Conservation (phyloP, 2,113 vertebrate species). For the Cavia aperea region DNA sequence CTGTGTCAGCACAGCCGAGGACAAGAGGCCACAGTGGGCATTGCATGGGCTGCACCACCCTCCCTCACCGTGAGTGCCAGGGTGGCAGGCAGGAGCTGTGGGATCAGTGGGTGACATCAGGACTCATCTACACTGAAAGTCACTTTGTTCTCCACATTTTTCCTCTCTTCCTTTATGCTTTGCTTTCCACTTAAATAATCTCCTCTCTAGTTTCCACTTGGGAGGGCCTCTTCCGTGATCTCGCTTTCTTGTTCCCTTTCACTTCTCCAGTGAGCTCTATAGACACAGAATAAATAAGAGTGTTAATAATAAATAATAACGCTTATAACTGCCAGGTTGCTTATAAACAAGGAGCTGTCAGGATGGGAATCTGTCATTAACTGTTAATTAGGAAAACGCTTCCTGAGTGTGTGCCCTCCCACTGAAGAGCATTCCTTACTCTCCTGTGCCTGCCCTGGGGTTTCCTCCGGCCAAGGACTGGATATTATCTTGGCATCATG, state of each 20-base stretch:
- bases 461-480: background rate
- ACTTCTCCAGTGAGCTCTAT: background rate
- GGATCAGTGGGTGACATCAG: background rate
- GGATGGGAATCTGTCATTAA: background rate
- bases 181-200: background rate
- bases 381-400: constrained; percentile 36
- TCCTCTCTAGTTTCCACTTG: background rate
- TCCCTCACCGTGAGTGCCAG: background rate
- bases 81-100: fast-evolving
- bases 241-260: background rate
- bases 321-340: background rate
- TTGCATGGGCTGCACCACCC: fast-evolving
- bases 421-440: background rate
- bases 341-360: background rate
- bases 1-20: background rate
- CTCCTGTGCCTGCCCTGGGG: background rate
- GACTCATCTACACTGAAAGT: background rate
- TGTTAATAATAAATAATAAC: constrained; percentile 2
- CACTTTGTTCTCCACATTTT: background rate
- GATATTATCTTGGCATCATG: background rate
- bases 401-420: background rate
- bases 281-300: background rate
- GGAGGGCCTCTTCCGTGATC: background rate
- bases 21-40: fast-evolving
- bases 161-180: background rate